phyloP scores from a whole-genome alignment of 2,797 vertebrate species.

The Scarus forsteni region DNA sequence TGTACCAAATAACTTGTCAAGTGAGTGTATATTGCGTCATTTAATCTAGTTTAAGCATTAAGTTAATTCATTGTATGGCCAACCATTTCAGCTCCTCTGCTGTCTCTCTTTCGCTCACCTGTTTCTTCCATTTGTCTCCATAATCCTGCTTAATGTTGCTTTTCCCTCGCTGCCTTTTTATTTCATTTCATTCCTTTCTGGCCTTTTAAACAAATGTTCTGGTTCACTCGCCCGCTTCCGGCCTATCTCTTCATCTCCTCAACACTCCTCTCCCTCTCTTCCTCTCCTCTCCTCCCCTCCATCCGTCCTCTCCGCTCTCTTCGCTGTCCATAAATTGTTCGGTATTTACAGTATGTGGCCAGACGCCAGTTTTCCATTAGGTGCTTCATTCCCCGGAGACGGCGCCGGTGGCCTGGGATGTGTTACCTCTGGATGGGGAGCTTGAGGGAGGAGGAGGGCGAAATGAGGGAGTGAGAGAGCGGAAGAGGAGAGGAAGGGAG shows the following conservation, averaged over 20 bases:
- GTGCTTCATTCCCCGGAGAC: constrained; percentile 75
- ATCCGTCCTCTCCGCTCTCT: constrained; percentile 30
- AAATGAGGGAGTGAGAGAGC: background rate
- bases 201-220: constrained; percentile 41
- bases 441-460: background rate
- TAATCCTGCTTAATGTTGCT: constrained; percentile 20
- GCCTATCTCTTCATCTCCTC: constrained; percentile 56
- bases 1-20: too few species aligned
- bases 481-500: constrained; percentile 28
- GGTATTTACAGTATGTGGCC: constrained; percentile 81
- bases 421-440: constrained; percentile 71
- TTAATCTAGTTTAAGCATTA: too few species aligned
- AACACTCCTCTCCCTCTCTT: constrained; percentile 13
- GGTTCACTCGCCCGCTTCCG: constrained; percentile 47
- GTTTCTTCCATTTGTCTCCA: constrained; percentile 17
- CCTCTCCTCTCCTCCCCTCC: constrained; percentile 18
- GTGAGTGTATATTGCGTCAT: too few species aligned
- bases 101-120: constrained; percentile 17
- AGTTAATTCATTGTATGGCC: too few species aligned
- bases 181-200: constrained; percentile 46
- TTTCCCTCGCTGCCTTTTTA: constrained; percentile 39
- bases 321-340: constrained; percentile 75
- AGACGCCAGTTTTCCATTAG: constrained; percentile 82
- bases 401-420: constrained; percentile 79
- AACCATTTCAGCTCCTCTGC: background rate